Evolutionary conservation across 2,113 vertebrate genomes (phyloP).

Genomic region (Vicugna pacos): DNA sequence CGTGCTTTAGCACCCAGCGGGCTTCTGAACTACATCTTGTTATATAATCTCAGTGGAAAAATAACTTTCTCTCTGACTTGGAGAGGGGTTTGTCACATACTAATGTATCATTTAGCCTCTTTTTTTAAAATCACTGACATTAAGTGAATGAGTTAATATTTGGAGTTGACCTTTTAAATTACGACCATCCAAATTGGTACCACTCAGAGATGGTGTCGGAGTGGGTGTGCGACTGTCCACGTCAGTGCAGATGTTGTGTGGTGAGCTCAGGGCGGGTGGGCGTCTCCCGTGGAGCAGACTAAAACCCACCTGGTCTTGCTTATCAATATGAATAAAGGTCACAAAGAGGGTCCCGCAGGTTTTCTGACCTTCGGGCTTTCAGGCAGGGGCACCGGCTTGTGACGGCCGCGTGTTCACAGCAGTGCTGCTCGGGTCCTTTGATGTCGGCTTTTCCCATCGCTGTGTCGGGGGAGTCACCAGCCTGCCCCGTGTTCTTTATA

Average conservation of each 20-base stretch:
- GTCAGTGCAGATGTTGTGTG: background rate
- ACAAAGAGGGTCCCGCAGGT: too few relatives aligned
- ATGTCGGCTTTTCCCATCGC: background rate
- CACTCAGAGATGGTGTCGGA: background rate
- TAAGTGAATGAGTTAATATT: background rate
- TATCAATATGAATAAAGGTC: background rate
- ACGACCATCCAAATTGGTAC: background rate
- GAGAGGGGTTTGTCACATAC: background rate
- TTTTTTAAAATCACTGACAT: background rate
- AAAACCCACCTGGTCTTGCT: background rate
- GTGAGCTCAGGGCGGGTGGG: background rate
- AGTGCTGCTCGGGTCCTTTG: background rate
- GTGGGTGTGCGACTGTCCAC: background rate
- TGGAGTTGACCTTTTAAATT: background rate
- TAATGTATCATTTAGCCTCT: background rate
- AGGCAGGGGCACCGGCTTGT: background rate
- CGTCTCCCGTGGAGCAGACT: background rate
- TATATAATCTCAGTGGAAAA: background rate
- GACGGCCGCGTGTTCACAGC: background rate
- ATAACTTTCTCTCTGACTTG: background rate
- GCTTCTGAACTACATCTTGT: background rate
- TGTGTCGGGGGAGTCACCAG: background rate
- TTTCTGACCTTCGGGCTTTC: background rate
- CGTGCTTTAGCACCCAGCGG: fast-evolving
- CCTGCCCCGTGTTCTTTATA: background rate